Base-by-base conservation (phyloP, 2,113 vertebrate genomes). In the Capricornis sumatraensis region DNA sequence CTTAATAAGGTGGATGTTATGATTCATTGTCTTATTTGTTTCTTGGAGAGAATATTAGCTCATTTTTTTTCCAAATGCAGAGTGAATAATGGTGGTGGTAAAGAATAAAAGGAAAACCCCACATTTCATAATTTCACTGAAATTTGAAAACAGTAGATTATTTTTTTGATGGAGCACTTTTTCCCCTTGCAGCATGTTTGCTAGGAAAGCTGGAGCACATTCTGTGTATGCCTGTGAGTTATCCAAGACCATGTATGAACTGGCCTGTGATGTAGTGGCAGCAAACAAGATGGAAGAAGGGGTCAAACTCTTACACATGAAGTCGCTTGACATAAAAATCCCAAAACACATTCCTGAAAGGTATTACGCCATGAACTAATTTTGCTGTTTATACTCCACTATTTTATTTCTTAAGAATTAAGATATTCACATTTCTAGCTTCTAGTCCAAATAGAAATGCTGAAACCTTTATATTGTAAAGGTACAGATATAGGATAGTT, bases 211-310 rank as follows among this genome's bases (percentile, higher is more conserved):
- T 0, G 99, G 99, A 55, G 99, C 99, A 13, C 98, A 98, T 14
- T 98, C 93, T 27, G 99, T 99, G 27, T 99, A 99, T 30, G 99
- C 99, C 96, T 99, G 99, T 23, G 99, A 99, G 87, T 98, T 99
- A 52, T 99, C 99, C 1, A 99, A 99, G 99, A 99, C 99, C 1
- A 99, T 99, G 99, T 99, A 99, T 94, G 99, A 99, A 74, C 98
- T 99, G 97, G 99, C 99, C 74, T 96, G 99, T 94, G 99, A 99
- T 94, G 99, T 99, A 64, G 96, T 99, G 79, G 97, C 99, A 27
- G 99, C 99, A 86, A 99, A 99, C 88, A 98, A 99, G 28, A 99
- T 99, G 99, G 99, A 99, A 33, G 98, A 98, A 16, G 98, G 98
- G 82, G 99, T 99, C 97, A 99, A 99, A 95, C 99, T 99, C 94